These are phyloP conservation scores for Gymnocheta viridis DNA, from an alignment of 2,888 invertebrate species.

Conservation along the genomic window DNA sequence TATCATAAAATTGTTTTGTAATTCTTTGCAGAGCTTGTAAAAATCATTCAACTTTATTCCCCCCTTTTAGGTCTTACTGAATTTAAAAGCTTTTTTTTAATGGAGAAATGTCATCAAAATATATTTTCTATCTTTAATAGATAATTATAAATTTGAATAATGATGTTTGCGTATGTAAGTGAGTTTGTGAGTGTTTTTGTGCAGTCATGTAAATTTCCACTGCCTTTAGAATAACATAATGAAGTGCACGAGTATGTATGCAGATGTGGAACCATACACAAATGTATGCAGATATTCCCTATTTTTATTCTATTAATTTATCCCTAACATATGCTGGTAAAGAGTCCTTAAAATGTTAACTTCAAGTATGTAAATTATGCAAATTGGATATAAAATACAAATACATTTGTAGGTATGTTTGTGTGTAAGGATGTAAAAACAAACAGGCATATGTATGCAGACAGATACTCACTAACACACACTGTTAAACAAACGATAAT, in stretches of 20 bases:
- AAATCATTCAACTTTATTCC: constrained; percentile 20
- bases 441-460: constrained; percentile 12
- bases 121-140: constrained; percentile 50
- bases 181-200: not conserved
- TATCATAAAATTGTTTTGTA: not conserved
- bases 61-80: not conserved
- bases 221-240: constrained; percentile 11
- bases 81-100: not conserved
- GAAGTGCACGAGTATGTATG: not conserved
- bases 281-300: constrained; percentile 19
- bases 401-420: constrained; percentile 1
- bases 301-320: constrained; percentile 61
- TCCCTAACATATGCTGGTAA: constrained; percentile 67
- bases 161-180: constrained; percentile 19
- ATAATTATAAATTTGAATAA: constrained; percentile 63
- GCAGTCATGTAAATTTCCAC: constrained; percentile 24
- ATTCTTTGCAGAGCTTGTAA: not conserved
- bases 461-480: constrained; percentile 22
- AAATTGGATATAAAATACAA: constrained; percentile 65
- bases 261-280: not conserved
- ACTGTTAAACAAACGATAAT: constrained; percentile 11
- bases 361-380: constrained; percentile 70
- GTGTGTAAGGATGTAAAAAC: constrained; percentile 17
- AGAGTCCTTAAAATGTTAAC: constrained; percentile 70
- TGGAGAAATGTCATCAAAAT: constrained; percentile 53